These are phyloP conservation scores for Myanophis thanlyinensis DNA, from an alignment of 2,113 vertebrate genomes.

Conservation along the genomic window DNA sequence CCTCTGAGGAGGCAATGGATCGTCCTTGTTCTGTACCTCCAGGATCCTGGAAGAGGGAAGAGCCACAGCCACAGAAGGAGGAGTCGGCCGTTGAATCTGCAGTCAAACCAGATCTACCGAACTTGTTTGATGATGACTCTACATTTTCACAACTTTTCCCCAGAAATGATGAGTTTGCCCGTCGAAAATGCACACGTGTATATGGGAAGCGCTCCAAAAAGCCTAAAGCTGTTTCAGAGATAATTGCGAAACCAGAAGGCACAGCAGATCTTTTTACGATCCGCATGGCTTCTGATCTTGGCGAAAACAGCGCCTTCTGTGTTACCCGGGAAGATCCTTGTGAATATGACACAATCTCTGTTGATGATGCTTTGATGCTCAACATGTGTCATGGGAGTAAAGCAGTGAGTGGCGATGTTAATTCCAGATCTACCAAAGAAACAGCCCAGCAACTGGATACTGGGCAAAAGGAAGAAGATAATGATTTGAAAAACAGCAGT, in stretches of 20 bases:
- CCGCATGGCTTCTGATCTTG: slow-evolving; percentile 63
- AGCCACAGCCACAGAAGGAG: fast-evolving
- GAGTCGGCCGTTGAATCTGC: slow-evolving; percentile 22
- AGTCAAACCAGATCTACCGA: slow-evolving; percentile 62
- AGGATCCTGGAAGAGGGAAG: fast-evolving
- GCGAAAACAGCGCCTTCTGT: slow-evolving; percentile 65
- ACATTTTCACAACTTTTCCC: slow-evolving; percentile 89
- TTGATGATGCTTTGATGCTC: slow-evolving; percentile 80
- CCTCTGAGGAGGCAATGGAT: fast-evolving
- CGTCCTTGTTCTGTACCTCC: neutral
- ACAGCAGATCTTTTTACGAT: neutral
- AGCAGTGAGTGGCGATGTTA: slow-evolving; percentile 48
- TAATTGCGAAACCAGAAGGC: neutral
- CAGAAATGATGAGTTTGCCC: slow-evolving; percentile 76
- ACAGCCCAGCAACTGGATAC: slow-evolving; percentile 35
- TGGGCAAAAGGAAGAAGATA: slow-evolving; percentile 28
- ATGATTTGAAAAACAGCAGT: slow-evolving; percentile 50
- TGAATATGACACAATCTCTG: slow-evolving; percentile 79
- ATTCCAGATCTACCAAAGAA: slow-evolving; percentile 27
- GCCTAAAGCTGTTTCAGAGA: slow-evolving; percentile 49
- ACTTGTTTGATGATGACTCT: slow-evolving; percentile 82
- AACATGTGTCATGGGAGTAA: slow-evolving; percentile 80
- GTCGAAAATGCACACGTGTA: slow-evolving; percentile 84
- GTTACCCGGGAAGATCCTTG: slow-evolving; percentile 72
- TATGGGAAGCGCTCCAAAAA: slow-evolving; percentile 87